Evolutionary conservation across 2,888 invertebrate species (phyloP).

Genomic region (Rhingia rostrata): DNA sequence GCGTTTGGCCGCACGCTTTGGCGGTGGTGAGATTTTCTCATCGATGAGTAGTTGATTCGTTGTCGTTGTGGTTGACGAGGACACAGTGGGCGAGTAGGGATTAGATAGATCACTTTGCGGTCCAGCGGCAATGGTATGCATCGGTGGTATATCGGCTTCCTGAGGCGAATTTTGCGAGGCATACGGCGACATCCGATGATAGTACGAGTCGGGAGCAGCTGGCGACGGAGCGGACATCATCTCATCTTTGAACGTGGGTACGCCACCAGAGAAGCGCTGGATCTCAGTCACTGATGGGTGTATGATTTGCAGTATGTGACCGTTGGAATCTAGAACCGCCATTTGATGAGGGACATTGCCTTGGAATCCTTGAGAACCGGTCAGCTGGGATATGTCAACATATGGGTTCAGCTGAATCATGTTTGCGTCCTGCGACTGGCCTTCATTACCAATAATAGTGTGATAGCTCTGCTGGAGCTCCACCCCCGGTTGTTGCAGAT

Average conservation of each 20-base stretch:
- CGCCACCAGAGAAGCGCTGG: constrained; percentile 76
- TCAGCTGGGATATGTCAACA: constrained; percentile 41
- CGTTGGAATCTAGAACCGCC: constrained; percentile 80
- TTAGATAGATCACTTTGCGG: constrained; percentile 73
- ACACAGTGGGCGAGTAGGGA: constrained; percentile 79
- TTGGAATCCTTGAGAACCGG: constrained; percentile 1
- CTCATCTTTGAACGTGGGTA: constrained; percentile 74
- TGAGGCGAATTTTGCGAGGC: constrained; percentile 79
- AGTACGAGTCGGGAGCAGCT: constrained; percentile 78
- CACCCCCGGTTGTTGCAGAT: constrained; percentile 85
- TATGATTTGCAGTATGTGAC: constrained; percentile 79
- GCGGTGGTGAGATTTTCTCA: constrained; percentile 73
- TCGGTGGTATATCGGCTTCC: constrained; percentile 81
- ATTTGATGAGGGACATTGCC: constrained; percentile 77
- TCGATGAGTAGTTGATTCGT: constrained; percentile 78
- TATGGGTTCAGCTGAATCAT: constrained; percentile 38
- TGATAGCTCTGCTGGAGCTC: constrained; percentile 87
- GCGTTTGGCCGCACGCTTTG: constrained; percentile 75
- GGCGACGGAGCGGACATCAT: constrained; percentile 75
- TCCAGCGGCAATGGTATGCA: constrained; percentile 77
- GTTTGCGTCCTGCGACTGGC: constrained; percentile 11
- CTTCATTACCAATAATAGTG: constrained; percentile 93
- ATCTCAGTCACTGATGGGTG: constrained; percentile 85
- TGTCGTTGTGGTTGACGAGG: constrained; percentile 81
- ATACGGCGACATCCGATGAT: constrained; percentile 77